Conservation (phyloP, 2,888 invertebrate genomes). For the Dorcus hopei region DNA sequence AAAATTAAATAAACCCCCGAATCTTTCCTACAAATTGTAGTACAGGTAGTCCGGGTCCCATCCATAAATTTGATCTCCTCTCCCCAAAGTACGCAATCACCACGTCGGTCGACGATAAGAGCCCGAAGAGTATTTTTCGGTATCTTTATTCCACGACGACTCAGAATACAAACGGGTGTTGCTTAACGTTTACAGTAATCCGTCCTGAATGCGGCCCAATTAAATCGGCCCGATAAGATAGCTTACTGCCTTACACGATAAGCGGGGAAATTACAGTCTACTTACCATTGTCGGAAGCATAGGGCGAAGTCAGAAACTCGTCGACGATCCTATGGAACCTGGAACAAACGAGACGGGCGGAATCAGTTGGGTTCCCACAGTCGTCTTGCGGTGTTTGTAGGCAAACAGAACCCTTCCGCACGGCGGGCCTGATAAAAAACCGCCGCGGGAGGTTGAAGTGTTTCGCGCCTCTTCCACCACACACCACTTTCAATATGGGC, state of each 20-base stretch:
- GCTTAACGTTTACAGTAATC: constrained; percentile 13
- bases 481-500: too few species aligned
- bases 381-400: not conserved
- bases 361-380: not conserved
- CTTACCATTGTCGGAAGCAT: not conserved
- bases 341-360: not conserved
- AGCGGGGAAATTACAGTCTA: not conserved
- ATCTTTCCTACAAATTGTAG: too few species aligned
- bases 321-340: not conserved
- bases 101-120: too few species aligned
- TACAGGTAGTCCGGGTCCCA: too few species aligned
- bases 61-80: too few species aligned
- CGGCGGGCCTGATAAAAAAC: not conserved
- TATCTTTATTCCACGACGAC: not conserved
- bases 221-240: constrained; percentile 17
- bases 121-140: not conserved
- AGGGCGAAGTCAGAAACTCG: not conserved
- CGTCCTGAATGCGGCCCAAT: constrained; percentile 7
- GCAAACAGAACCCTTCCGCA: not conserved
- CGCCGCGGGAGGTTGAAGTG: too few species aligned
- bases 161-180: constrained; percentile 5
- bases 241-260: constrained; percentile 10
- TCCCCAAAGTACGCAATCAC: too few species aligned
- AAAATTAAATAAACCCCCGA: too few species aligned
- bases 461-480: not conserved